These are phyloP conservation scores for Lycaena phlaeas DNA, from an alignment of 2,888 invertebrate species.

Conservation along the genomic window DNA sequence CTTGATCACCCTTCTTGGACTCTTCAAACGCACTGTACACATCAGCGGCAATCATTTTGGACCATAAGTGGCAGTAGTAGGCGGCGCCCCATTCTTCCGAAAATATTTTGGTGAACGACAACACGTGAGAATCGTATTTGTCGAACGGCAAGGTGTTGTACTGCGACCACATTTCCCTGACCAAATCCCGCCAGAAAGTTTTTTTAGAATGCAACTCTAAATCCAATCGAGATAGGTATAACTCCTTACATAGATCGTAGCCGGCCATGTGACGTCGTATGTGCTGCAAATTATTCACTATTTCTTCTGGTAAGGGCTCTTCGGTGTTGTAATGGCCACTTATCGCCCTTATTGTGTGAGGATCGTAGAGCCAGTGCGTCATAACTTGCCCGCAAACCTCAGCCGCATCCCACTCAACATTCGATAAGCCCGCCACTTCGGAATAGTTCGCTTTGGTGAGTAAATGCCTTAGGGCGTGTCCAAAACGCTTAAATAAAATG, in stretches of 20 bases:
- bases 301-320: conserved; percentile 78
- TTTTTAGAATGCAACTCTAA: conserved; percentile 83
- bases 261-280: conserved; percentile 84
- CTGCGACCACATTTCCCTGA: conserved; percentile 84
- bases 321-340: conserved; percentile 84
- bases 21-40: conserved; percentile 89
- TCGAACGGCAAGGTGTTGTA: conserved; percentile 84
- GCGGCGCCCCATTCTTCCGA: conserved; percentile 88
- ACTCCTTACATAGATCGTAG: conserved; percentile 82
- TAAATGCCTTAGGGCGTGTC: conserved; percentile 88
- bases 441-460: conserved; percentile 86
- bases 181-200: conserved; percentile 88
- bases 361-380: conserved; percentile 84
- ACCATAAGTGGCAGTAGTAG: conserved; percentile 90
- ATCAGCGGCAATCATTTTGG: conserved; percentile 92
- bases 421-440: conserved; percentile 87
- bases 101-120: conserved; percentile 88
- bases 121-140: conserved; percentile 87
- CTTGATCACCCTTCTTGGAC: conserved; percentile 64
- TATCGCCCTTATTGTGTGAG: conserved; percentile 72
- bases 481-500: conserved; percentile 87
- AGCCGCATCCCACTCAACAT: conserved; percentile 95
- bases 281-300: conserved; percentile 75
- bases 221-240: conserved; percentile 88
- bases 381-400: conserved; percentile 88